phyloP scores from a whole-genome alignment of 1,140 invertebrate genomes.

The Atta colombica region DNA sequence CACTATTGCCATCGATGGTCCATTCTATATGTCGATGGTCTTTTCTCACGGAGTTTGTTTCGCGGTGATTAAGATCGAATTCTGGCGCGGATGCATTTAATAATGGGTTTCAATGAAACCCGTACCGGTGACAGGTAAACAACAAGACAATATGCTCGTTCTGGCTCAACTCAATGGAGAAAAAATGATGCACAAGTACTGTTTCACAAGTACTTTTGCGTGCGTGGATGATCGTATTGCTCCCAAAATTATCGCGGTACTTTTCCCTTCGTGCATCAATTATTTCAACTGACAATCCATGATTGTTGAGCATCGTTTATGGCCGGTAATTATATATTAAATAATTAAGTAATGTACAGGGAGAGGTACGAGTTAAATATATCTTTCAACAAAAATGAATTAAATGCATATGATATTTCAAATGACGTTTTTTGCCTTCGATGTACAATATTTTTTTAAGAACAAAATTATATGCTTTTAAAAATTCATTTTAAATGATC shows the following conservation, averaged over 20 bases:
- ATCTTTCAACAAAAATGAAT: not conserved
- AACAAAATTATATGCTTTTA: not conserved
- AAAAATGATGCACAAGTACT: not conserved
- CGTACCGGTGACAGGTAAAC: conserved; percentile 28
- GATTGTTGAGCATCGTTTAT: conserved; percentile 12
- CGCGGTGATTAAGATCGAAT: conserved; percentile 11
- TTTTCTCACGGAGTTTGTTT: not conserved
- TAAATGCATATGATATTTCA: not conserved
- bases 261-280: not conserved
- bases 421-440: not conserved
- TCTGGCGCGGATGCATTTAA: conserved; percentile 9
- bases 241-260: not conserved
- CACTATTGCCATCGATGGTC: too few relatives aligned
- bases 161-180: not conserved
- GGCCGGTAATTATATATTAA: not conserved
- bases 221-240: conserved; percentile 1
- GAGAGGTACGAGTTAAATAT: not conserved
- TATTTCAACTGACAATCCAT: not conserved
- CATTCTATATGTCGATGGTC: too few relatives aligned
- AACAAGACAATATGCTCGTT: not conserved
- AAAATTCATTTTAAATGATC: not conserved
- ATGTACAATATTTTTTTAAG: not conserved
- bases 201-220: not conserved
- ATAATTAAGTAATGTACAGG: not conserved
- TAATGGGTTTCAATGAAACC: conserved; percentile 25